Conservation (phyloP, 1,140 invertebrate species). For the Macrobrachium rosenbergii region DNA sequence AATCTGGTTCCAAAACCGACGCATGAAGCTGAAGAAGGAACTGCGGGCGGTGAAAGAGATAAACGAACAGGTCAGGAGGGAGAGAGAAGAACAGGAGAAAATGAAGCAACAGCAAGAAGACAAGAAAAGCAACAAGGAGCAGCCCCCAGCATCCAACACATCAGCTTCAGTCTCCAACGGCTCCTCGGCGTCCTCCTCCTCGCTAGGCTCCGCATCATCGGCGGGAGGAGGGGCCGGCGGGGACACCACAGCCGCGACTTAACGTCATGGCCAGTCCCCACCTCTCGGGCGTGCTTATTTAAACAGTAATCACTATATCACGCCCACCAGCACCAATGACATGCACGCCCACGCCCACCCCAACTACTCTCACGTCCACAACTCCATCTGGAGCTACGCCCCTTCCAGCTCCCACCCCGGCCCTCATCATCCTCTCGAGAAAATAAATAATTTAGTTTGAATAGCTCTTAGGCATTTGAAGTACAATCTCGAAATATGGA, state of each 20-base stretch:
- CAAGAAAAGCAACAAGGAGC: slow-evolving; percentile 74
- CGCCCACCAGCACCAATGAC: slow-evolving; percentile 56
- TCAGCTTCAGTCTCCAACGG: slow-evolving; percentile 74
- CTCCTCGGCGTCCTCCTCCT: slow-evolving; percentile 68
- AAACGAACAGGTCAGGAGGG: slow-evolving; percentile 91
- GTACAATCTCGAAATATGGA: slow-evolving; percentile 8
- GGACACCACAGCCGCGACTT: slow-evolving; percentile 68
- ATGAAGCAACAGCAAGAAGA: slow-evolving; percentile 84
- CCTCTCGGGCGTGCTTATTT: slow-evolving; percentile 61
- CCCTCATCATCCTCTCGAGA: slow-evolving; percentile 36
- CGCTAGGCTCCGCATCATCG: slow-evolving; percentile 41
- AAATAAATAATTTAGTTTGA: slow-evolving; percentile 8
- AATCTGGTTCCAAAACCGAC: slow-evolving; percentile 72
- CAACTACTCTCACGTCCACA: slow-evolving; percentile 60
- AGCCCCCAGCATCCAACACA: slow-evolving; percentile 71
- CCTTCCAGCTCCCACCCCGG: slow-evolving; percentile 44
- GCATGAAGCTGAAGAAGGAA: slow-evolving; percentile 99
- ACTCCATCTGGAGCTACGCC: slow-evolving; percentile 54
- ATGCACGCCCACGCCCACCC: slow-evolving; percentile 53
- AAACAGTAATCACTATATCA: slow-evolving; percentile 50
- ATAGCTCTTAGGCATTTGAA: background rate
- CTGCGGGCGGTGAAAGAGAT: slow-evolving; percentile 93
- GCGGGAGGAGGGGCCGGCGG: slow-evolving; percentile 60
- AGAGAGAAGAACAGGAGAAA: slow-evolving; percentile 91
- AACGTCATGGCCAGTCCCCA: slow-evolving; percentile 56